Evolutionary conservation across 2,888 invertebrate genomes (phyloP).

Genomic region (Hydroisotoma schaefferi): DNA sequence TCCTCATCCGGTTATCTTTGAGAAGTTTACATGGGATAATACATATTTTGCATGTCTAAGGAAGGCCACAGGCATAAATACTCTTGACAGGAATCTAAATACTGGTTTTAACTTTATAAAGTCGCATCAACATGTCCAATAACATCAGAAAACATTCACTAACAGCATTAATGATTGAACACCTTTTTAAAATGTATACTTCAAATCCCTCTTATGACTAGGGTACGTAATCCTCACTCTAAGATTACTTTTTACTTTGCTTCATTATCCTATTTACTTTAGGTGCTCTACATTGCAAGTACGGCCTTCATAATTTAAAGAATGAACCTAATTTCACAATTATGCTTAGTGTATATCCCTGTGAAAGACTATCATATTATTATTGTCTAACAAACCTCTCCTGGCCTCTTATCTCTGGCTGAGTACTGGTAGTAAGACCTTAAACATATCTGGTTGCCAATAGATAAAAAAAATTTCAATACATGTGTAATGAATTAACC

Average conservation of each 20-base stretch:
- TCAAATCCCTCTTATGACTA: no score
- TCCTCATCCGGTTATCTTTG: slow-evolving; percentile 1
- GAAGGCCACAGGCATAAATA: no score
- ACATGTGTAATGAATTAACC: slow-evolving; percentile 13
- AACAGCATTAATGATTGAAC: no score
- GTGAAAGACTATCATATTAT: slow-evolving; percentile 9
- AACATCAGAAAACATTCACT: no score
- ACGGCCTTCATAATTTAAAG: slow-evolving; percentile 40
- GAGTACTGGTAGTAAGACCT: neutral
- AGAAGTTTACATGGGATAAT: neutral
- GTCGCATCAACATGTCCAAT: no score
- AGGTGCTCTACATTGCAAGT: slow-evolving; percentile 22
- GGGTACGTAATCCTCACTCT: no score
- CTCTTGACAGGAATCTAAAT: no score
- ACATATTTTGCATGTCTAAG: no score
- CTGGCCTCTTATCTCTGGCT: neutral
- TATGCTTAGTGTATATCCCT: slow-evolving; percentile 18
- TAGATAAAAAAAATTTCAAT: slow-evolving; percentile 2
- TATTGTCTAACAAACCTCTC: slow-evolving; percentile 6
- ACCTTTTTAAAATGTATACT: no score
- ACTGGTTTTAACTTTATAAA: no score
- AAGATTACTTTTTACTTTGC: no score
- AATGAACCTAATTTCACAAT: slow-evolving; percentile 42
- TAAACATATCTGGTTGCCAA: slow-evolving; percentile 3
- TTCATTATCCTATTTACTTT: no score